These are phyloP conservation scores for Tokudaia tokunoshimensis DNA, from an alignment of 2,797 vertebrate genomes.

Conservation along the genomic window DNA sequence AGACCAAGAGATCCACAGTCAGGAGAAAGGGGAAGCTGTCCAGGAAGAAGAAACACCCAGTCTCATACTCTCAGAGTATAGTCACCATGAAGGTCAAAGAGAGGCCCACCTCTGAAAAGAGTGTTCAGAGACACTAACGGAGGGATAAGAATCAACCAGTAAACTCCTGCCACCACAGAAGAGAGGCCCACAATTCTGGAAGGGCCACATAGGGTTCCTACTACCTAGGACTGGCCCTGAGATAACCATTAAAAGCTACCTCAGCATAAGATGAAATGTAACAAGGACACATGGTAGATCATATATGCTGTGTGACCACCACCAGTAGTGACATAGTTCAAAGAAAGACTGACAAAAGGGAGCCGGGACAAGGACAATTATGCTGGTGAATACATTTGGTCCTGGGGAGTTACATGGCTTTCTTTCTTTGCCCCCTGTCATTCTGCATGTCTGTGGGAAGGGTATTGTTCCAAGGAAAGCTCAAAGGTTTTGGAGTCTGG, in stretches of 20 bases:
- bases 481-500: slow-evolving; percentile 50
- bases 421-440: neutral
- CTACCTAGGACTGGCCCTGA: neutral
- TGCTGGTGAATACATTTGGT: neutral
- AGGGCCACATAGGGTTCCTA: neutral
- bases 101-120: neutral
- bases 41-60: neutral
- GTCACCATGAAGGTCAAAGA: neutral
- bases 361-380: neutral
- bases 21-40: neutral
- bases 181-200: neutral
- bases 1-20: neutral
- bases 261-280: slow-evolving; percentile 2
- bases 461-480: slow-evolving; percentile 57
- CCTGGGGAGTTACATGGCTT: neutral
- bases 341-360: neutral
- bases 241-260: neutral
- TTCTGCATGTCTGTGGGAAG: slow-evolving; percentile 25
- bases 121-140: neutral
- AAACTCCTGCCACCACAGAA: neutral
- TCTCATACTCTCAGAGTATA: neutral
- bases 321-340: neutral
- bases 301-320: neutral
- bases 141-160: neutral
- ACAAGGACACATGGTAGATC: slow-evolving; percentile 8